These are phyloP conservation scores for Amblyraja radiata DNA, from an alignment of 2,797 vertebrate genomes.

Conservation along the genomic window DNA sequence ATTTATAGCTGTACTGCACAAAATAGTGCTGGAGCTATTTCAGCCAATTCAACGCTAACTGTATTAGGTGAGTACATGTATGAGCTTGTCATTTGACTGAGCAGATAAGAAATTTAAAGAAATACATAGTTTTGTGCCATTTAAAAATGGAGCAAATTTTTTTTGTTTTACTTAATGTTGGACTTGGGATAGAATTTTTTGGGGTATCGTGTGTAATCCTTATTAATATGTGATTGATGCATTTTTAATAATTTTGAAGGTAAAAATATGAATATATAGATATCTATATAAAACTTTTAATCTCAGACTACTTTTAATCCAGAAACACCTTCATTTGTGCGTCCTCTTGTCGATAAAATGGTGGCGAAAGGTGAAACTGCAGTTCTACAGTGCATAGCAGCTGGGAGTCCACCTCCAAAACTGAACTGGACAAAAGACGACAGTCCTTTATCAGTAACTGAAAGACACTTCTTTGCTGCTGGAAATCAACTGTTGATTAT, in stretches of 20 bases:
- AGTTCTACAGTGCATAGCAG: conserved; percentile 89
- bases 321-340: conserved; percentile 90
- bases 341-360: conserved; percentile 79
- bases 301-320: conserved; percentile 38
- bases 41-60: conserved; percentile 84
- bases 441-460: conserved; percentile 76
- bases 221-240: neutral
- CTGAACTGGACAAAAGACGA: conserved; percentile 97
- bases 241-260: neutral
- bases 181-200: neutral
- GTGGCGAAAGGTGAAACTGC: conserved; percentile 88
- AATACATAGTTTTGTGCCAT: neutral
- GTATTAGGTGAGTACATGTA: conserved; percentile 71
- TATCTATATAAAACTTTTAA: neutral
- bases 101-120: neutral
- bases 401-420: conserved; percentile 79
- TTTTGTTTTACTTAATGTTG: neutral
- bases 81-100: too few species aligned
- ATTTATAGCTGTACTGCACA: conserved; percentile 94
- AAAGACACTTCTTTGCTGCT: conserved; percentile 92
- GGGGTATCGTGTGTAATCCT: neutral
- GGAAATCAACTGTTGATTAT: conserved; percentile 92
- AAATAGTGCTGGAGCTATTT: conserved; percentile 84
- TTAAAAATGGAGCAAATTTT: neutral
- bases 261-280: neutral